Evolutionary conservation across 2,888 invertebrate genomes (phyloP).

Genomic region (Ommatoiulus sabulosus): DNA sequence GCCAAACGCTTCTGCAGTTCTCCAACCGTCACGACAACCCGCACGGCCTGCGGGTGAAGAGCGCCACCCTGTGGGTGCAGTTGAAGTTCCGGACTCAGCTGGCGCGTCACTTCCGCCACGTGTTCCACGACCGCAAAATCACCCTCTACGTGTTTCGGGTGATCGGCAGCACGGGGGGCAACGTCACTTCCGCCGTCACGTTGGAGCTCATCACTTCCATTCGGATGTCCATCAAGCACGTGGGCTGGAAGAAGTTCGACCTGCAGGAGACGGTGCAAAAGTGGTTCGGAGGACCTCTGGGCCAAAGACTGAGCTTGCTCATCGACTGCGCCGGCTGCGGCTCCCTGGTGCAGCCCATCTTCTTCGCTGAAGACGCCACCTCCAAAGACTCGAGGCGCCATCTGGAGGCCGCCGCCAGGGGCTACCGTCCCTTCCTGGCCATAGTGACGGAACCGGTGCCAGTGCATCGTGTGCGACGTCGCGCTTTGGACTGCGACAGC

Average conservation of each 20-base stretch:
- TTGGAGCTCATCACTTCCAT: constrained; percentile 73
- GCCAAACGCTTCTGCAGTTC: constrained; percentile 87
- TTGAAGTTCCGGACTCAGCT: constrained; percentile 72
- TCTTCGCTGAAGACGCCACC: constrained; percentile 62
- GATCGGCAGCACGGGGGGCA: constrained; percentile 45
- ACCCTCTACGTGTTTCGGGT: constrained; percentile 80
- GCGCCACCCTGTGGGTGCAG: constrained; percentile 82
- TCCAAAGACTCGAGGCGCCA: constrained; percentile 67
- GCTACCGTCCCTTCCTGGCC: constrained; percentile 84
- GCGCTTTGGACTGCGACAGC: constrained; percentile 85
- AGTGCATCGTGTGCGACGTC: constrained; percentile 76
- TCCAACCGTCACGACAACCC: constrained; percentile 76
- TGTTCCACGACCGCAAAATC: constrained; percentile 69
- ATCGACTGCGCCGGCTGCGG: constrained; percentile 71
- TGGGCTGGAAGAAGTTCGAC: constrained; percentile 90
- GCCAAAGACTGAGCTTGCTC: constrained; percentile 78
- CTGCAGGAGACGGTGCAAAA: constrained; percentile 81
- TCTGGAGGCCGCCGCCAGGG: constrained; percentile 57
- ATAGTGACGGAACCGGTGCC: constrained; percentile 81
- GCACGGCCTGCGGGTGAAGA: constrained; percentile 77
- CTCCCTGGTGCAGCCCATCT: constrained; percentile 64
- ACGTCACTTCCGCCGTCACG: constrained; percentile 54
- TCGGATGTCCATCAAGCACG: constrained; percentile 74
- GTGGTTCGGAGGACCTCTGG: constrained; percentile 72
- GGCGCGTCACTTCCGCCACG: constrained; percentile 64